Base-by-base conservation (phyloP, 2,888 invertebrate species). In the Drosophila bunnanda region DNA sequence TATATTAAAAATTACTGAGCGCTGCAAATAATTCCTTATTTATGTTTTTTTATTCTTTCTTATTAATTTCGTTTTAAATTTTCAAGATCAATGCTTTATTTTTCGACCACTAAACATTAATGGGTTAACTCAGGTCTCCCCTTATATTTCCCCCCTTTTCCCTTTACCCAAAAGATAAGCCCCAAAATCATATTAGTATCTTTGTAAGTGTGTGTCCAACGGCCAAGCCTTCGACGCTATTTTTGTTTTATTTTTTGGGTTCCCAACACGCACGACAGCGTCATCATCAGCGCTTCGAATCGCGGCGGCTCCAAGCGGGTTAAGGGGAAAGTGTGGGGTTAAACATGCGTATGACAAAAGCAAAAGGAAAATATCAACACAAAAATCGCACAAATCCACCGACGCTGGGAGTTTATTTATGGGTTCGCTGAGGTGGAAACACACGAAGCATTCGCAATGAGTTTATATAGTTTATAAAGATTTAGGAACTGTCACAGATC, bases 381-480 rank as follows among this genome's bases (percentile, higher is more conserved):
- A 22, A 57, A 56, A 68, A 53, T 46, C 67, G 59, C 70, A 60
- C 57, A 79, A 64, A 61, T 72, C 64, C 65, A 69, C 48, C 59
- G 64, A 60, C 62, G 58, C 58, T 65, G 77, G 25, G 65, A 60
- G 64, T 54, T 71, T 76, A 78, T 57, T 70, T 76, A 79, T 55
- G 81, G 60, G 83, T 73, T 78, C 72, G 71, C 54, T 50, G 66
- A 68, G 72, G 67, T 74, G 62, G 77, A 75, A 64, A 48, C 58
- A 64, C 57, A 66, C 56, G 36, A 55, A 70, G 52, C 60, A 74
- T 65, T 61, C 38, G 34, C 61, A 78, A 71, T 80, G 68, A 75
- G 72, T 56, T 57, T 43, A 59, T 52, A 39, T 59, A 65, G 74
- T 74, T 64, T 64, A 62, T 50, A 68, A 56, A 68, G 56, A 55